Evolutionary conservation across 1,140 invertebrate species (phyloP).

Genomic region (Coelopa frigida): DNA sequence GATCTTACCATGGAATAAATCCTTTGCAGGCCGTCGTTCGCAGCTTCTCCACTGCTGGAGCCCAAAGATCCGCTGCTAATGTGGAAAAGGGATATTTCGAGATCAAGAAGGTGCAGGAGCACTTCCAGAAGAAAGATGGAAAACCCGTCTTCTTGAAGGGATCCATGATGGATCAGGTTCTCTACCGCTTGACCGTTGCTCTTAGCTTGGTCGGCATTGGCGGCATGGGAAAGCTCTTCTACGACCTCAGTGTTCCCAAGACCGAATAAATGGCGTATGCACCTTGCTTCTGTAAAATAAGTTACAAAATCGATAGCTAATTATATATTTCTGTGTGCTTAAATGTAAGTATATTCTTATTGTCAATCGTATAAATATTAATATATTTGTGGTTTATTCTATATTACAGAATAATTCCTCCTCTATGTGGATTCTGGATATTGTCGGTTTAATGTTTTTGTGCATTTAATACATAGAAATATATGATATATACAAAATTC

Average conservation of each 20-base stretch:
- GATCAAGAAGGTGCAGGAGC: slow-evolving; percentile 43
- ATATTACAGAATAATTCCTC: too few relatives aligned
- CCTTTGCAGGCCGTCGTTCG: slow-evolving; percentile 34
- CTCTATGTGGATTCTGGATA: too few relatives aligned
- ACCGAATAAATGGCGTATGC: slow-evolving; percentile 19
- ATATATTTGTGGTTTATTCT: too few relatives aligned
- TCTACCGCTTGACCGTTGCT: slow-evolving; percentile 48
- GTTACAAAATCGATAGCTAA: too few relatives aligned
- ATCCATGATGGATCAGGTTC: slow-evolving; percentile 50
- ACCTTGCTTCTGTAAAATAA: too few relatives aligned
- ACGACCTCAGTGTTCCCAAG: slow-evolving; percentile 37
- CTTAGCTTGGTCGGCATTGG: slow-evolving; percentile 43
- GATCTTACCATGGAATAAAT: slow-evolving; percentile 12
- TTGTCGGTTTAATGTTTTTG: too few relatives aligned
- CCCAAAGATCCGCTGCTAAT: slow-evolving; percentile 22
- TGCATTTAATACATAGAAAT: too few relatives aligned
- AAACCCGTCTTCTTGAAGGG: slow-evolving; percentile 55
- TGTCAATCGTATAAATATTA: too few relatives aligned
- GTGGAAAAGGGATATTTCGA: slow-evolving; percentile 39
- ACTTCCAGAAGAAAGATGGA: slow-evolving; percentile 48
- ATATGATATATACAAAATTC: too few relatives aligned
- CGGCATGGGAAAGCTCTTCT: slow-evolving; percentile 41
- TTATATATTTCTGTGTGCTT: too few relatives aligned
- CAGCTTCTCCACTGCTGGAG: slow-evolving; percentile 28
- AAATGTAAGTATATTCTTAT: too few relatives aligned